Percentiles rank a stretch among this genome's conserved stretches.
These are phyloP conservation scores for Zaprionus ghesquierei DNA, from an alignment of 1,140 invertebrate species.

Conservation along the genomic window DNA sequence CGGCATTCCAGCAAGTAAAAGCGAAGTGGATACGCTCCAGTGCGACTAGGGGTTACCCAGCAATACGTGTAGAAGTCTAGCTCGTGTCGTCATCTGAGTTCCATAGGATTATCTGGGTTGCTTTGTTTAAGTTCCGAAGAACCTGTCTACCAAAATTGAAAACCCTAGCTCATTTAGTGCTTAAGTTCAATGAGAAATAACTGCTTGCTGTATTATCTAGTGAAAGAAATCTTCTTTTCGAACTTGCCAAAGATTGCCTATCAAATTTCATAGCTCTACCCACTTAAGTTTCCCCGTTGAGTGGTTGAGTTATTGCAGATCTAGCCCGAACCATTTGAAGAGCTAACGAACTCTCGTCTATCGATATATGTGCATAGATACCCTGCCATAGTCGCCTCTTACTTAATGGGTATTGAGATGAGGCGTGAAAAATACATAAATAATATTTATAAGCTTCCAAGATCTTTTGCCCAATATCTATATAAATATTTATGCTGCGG, in stretches of 20 bases:
- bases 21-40: not conserved
- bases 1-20: constrained; percentile 16
- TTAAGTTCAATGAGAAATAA: not conserved
- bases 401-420: not conserved
- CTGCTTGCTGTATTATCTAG: too few relatives aligned
- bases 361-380: too few relatives aligned
- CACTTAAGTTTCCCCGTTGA: too few relatives aligned
- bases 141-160: not conserved
- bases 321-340: too few relatives aligned
- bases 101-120: too few relatives aligned
- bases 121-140: not conserved
- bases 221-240: too few relatives aligned
- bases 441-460: constrained; percentile 13
- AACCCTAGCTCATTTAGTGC: not conserved
- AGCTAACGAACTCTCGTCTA: too few relatives aligned
- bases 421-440: constrained; percentile 2
- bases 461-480: constrained; percentile 18
- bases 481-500: constrained; percentile 48
- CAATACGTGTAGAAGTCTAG: not conserved
- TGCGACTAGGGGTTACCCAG: constrained; percentile 13
- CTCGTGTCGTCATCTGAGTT: too few relatives aligned
- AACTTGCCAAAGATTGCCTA: not conserved
- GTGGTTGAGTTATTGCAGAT: too few relatives aligned
- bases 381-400: not conserved
- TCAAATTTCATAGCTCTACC: too few relatives aligned